Percentiles rank a stretch among this genome's conserved stretches.
Evolutionary conservation across 1,140 invertebrate species (phyloP).

Genomic region (Trachymyrmex septentrionalis): DNA sequence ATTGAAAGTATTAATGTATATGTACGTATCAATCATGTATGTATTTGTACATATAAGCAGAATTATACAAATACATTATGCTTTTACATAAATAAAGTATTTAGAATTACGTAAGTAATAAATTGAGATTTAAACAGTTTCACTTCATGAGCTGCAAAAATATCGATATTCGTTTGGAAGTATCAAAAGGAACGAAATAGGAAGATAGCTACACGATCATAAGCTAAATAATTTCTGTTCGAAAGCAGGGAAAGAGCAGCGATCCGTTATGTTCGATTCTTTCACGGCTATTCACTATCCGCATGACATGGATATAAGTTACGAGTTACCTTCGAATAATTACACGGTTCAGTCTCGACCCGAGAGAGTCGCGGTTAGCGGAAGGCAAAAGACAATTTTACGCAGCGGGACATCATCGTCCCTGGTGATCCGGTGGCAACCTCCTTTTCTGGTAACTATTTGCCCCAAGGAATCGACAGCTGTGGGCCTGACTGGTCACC

Average conservation of each 20-base stretch:
- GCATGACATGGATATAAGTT: constrained; percentile 80
- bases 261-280: constrained; percentile 74
- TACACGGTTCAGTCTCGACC: constrained; percentile 82
- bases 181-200: constrained; percentile 38
- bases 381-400: constrained; percentile 87
- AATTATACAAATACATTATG: neutral
- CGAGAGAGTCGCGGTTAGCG: constrained; percentile 79
- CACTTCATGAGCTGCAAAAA: neutral
- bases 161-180: constrained; percentile 25
- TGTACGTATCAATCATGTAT: neutral
- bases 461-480: constrained; percentile 82
- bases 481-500: constrained; percentile 60
- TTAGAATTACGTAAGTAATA: neutral
- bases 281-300: constrained; percentile 65
- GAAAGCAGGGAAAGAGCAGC: constrained; percentile 65
- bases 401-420: constrained; percentile 83
- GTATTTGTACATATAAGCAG: neutral
- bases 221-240: constrained; percentile 72
- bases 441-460: constrained; percentile 82
- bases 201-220: constrained; percentile 32
- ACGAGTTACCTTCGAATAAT: constrained; percentile 85
- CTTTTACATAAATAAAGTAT: neutral
- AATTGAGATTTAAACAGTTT: neutral
- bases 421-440: constrained; percentile 77
- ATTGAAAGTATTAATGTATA: neutral